A percentile compares a stretch with the other conserved stretches of the same genome.
Conservation (phyloP, 1,140 invertebrate genomes). For the Zaprionus taronus region DNA sequence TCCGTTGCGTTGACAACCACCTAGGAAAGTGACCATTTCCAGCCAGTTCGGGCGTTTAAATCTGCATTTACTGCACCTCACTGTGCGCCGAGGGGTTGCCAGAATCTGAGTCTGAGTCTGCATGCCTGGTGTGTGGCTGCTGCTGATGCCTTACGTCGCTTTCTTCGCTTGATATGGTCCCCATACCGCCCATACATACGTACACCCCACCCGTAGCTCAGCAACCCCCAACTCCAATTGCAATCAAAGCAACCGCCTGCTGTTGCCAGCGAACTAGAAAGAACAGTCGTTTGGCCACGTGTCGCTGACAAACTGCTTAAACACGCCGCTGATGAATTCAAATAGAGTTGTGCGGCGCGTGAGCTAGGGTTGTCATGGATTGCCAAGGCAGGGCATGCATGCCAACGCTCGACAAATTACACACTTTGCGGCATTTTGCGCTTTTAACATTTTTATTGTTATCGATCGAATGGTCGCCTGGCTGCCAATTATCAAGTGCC, state of each 20-base stretch:
- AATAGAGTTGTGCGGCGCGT: slow-evolving; percentile 46
- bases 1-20: slow-evolving; percentile 51
- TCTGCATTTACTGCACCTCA: slow-evolving; percentile 78
- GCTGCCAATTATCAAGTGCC: slow-evolving; percentile 75
- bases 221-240: slow-evolving; percentile 1
- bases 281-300: slow-evolving; percentile 68
- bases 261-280: slow-evolving; percentile 74
- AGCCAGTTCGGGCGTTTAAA: slow-evolving; percentile 63
- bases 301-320: slow-evolving; percentile 82
- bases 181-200: no score
- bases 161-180: background rate
- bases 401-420: slow-evolving; percentile 60
- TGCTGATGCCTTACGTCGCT: slow-evolving; percentile 58
- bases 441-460: slow-evolving; percentile 81
- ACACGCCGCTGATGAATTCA: slow-evolving; percentile 78
- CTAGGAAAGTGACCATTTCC: slow-evolving; percentile 54
- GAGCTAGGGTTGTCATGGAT: slow-evolving; percentile 23
- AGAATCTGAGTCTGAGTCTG: background rate
- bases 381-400: background rate
- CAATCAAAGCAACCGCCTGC: slow-evolving; percentile 63
- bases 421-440: slow-evolving; percentile 82
- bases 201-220: no score
- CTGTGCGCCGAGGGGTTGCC: slow-evolving; percentile 44
- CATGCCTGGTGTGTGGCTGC: slow-evolving; percentile 26
- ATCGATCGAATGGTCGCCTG: slow-evolving; percentile 72